phyloP scores from a whole-genome alignment of 2,113 vertebrate genomes.

The Theristicus caerulescens region DNA sequence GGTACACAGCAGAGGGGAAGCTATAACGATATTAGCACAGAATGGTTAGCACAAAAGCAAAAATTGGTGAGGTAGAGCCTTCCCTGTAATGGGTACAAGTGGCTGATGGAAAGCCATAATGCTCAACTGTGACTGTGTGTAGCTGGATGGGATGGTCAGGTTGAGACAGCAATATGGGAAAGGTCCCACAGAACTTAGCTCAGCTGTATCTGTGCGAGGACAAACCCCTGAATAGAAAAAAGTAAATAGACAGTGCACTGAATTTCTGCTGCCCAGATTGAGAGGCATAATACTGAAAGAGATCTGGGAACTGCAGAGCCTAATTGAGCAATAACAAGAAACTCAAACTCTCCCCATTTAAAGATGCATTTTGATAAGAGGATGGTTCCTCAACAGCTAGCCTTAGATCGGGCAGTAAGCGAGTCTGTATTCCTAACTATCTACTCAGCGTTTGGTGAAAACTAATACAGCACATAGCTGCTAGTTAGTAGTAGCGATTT shows the following conservation, averaged over 20 bases:
- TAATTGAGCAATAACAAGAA: neutral
- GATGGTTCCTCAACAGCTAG: neutral
- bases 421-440: neutral
- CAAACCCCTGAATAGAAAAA: neutral
- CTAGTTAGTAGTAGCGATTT: neutral
- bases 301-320: neutral
- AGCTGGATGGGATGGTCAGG: neutral
- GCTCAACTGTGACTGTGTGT: rapidly evolving
- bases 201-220: rapidly evolving
- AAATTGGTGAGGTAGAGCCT: neutral
- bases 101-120: neutral
- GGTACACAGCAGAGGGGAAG: neutral
- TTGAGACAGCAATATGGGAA: neutral
- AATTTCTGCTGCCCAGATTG: neutral
- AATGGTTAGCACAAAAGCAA: neutral
- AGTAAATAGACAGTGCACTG: rapidly evolving
- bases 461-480: neutral
- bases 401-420: neutral
- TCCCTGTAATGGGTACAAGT: neutral
- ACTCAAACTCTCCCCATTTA: neutral
- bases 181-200: neutral
- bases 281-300: neutral
- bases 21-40: neutral
- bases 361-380: neutral
- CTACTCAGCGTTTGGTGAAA: neutral